Evolutionary conservation across 1,140 invertebrate genomes (phyloP).

Genomic region (Pseudomyrmex dendroicus): DNA sequence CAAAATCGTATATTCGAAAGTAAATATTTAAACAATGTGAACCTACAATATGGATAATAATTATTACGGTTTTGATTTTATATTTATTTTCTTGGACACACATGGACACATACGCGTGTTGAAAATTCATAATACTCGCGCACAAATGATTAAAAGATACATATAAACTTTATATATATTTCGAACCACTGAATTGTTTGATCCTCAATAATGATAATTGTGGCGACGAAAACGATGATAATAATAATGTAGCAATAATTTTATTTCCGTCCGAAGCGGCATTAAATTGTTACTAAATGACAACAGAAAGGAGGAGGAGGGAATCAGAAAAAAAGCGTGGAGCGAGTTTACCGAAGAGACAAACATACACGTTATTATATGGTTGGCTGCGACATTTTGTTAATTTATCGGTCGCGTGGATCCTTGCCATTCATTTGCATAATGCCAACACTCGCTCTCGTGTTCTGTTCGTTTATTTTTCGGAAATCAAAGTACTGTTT

Average conservation of each 20-base stretch:
- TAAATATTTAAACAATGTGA: too few species aligned
- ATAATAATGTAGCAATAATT: constrained; percentile 60
- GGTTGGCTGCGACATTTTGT: constrained; percentile 56
- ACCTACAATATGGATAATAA: background rate
- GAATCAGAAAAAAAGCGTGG: constrained; percentile 9
- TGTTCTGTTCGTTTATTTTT: background rate
- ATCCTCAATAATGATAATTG: constrained; percentile 47
- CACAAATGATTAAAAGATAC: constrained; percentile 4
- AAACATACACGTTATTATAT: constrained; percentile 64
- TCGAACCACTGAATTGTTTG: constrained; percentile 12
- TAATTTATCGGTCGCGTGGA: constrained; percentile 65
- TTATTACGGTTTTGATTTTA: constrained; percentile 20
- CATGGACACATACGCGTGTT: background rate
- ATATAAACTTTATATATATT: constrained; percentile 46
- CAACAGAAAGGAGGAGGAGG: background rate
- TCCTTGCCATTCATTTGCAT: constrained; percentile 20
- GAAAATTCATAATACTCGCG: too few species aligned
- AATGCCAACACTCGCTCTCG: background rate
- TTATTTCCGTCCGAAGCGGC: constrained; percentile 59
- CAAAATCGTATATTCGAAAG: too few species aligned
- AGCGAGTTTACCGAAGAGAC: constrained; percentile 55
- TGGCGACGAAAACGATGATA: constrained; percentile 49
- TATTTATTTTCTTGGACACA: constrained; percentile 17
- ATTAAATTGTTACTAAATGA: constrained; percentile 72
- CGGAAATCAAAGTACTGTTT: background rate